Evolutionary conservation across 2,113 vertebrate species (phyloP), one percentile per base, ranked within the genome.

Genomic region (Macquaria ambigua): DNA sequence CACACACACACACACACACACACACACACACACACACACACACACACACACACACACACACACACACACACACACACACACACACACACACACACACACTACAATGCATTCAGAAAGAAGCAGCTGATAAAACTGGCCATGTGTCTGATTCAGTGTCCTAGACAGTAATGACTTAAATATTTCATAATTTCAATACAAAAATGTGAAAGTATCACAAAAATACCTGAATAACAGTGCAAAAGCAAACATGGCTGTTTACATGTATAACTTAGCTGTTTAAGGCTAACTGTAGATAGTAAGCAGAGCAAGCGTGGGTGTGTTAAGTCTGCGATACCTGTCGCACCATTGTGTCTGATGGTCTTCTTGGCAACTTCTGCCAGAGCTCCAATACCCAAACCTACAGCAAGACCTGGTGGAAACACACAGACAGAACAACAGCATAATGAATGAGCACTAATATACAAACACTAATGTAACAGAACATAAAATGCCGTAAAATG

Each of bases 361-460:
- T 99, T 99, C 95, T 99, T 99, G 16, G 98, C 98, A 1, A 99
- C 97, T 91, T 99, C 98, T 8, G 98, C 98, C 81, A 99, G 77
- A 0, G 98, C 98, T 46, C 98, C 98, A 6, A 99, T 96, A 70
- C 98, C 98, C 92, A 99, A 95, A 66, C 98, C 97, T 67, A 99
- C 97, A 8, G 98, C 98, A 15, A 99, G 93, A 68, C 98, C 98
- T 99, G 94, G 8, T 52, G 86, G 43, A 89, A 25, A 81, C 41
- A 74, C 55, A 90, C 9, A 69, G 18, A 86, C 50, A 84, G 10
- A 80, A 18, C n/a, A 76, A 50, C 20, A 68, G 66, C 59, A 50
- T 69, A 63, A 56, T 62, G 7, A 52, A 62, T 23, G 8, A 8
- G 12, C 34, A 41, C 16, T 37, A 25, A 25, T 58, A 28, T 3